These are phyloP conservation scores for Mesitornis unicolor DNA, from an alignment of 2,113 vertebrate species.

Conservation along the genomic window DNA sequence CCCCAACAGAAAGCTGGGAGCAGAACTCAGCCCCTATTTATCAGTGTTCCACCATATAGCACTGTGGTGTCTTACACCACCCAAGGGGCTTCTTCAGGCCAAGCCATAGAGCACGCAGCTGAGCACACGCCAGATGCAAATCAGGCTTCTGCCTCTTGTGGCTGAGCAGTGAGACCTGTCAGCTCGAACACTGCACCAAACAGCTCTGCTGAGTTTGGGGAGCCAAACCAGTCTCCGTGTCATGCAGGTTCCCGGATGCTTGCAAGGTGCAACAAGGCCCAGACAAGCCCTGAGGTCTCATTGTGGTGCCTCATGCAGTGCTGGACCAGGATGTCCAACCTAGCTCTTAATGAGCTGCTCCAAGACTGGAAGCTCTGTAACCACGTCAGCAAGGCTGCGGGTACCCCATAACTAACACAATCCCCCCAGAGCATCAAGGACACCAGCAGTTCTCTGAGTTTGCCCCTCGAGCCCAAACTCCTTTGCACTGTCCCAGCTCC, in stretches of 20 bases:
- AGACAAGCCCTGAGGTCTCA: neutral
- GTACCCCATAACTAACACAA: neutral
- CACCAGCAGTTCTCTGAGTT: neutral
- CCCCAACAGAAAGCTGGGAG: neutral
- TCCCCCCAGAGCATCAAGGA: neutral
- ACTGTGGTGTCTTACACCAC: fast-evolving
- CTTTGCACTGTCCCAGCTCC: neutral
- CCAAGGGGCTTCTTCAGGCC: neutral
- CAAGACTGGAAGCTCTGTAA: neutral
- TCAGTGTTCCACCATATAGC: too few species aligned
- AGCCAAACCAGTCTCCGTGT: neutral
- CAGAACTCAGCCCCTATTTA: neutral
- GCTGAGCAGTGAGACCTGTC: neutral
- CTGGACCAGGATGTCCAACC: too few species aligned
- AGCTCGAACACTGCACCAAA: neutral
- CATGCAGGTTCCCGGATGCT: fast-evolving
- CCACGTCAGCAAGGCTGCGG: neutral
- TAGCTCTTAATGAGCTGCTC: neutral
- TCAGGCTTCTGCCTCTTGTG: neutral
- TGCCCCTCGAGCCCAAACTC: neutral
- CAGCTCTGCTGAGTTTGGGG: neutral
- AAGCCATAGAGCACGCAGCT: neutral
- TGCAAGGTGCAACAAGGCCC: too few species aligned
- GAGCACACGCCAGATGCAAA: neutral
- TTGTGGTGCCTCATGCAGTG: fast-evolving